Conservation (phyloP, 2,888 invertebrate genomes). For the Spisula subtruncata region DNA sequence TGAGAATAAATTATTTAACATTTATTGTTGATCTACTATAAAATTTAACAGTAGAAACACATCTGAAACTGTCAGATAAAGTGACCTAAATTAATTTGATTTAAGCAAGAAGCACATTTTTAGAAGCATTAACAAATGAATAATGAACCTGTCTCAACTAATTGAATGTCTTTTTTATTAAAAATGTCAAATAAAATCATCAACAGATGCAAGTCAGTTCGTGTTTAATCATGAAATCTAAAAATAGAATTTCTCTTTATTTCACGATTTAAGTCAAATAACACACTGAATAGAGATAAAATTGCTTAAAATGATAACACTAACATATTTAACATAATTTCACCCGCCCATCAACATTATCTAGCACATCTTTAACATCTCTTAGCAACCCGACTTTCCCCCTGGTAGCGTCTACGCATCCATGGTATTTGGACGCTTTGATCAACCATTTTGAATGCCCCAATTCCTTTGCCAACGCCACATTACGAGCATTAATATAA, state of each 20-base stretch:
- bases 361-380: conserved; percentile 68
- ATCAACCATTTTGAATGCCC: conserved; percentile 69
- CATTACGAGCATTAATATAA: conserved; percentile 33
- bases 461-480: conserved; percentile 50
- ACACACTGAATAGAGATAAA: conserved; percentile 1
- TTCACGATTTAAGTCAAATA: conserved; percentile 1
- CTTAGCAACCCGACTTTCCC: conserved; percentile 78
- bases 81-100: no score
- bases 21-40: no score
- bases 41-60: no score
- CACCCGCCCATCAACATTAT: conserved; percentile 65
- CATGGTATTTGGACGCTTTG: conserved; percentile 77
- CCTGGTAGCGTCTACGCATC: conserved; percentile 77
- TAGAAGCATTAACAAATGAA: no score
- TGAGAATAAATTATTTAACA: no score
- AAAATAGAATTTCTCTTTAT: conserved; percentile 40
- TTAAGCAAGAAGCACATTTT: no score
- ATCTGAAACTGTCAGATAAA: no score
- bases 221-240: conserved; percentile 26
- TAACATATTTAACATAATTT: conserved; percentile 25
- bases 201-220: conserved; percentile 31
- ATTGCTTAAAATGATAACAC: conserved; percentile 27
- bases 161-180: no score
- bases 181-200: neutral
- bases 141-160: no score